These are phyloP conservation scores for Limulus polyphemus DNA, from an alignment of 2,888 invertebrate genomes.

Conservation along the genomic window DNA sequence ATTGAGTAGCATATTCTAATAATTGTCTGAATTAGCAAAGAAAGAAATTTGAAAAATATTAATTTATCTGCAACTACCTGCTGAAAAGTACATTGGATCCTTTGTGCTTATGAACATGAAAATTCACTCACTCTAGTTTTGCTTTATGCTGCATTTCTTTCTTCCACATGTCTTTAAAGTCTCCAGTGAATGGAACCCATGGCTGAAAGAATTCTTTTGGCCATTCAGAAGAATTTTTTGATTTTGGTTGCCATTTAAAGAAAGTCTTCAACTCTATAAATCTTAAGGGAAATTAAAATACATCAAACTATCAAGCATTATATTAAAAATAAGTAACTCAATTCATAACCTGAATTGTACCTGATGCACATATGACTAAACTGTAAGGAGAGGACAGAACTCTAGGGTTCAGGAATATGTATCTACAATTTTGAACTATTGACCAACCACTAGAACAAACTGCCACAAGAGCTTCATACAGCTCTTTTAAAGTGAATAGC, in stretches of 20 bases:
- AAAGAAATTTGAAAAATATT: no score
- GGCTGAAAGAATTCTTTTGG: slow-evolving; percentile 80
- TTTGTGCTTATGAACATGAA: no score
- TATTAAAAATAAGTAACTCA: background rate
- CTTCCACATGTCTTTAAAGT: slow-evolving; percentile 91
- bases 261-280: slow-evolving; percentile 48
- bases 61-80: no score
- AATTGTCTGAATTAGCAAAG: no score
- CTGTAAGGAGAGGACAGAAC: background rate
- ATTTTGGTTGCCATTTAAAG: slow-evolving; percentile 74
- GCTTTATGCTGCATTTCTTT: slow-evolving; percentile 72
- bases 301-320: background rate
- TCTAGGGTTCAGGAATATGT: background rate
- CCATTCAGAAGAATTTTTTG: slow-evolving; percentile 44
- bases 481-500: no score
- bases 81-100: no score
- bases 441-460: no score
- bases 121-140: slow-evolving; percentile 39
- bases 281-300: slow-evolving; percentile 6
- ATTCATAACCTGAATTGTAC: background rate
- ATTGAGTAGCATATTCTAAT: no score
- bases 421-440: no score
- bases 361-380: background rate
- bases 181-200: slow-evolving; percentile 80
- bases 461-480: no score